Conservation (phyloP, 2,888 invertebrate genomes). For the Drosophila putrida region DNA sequence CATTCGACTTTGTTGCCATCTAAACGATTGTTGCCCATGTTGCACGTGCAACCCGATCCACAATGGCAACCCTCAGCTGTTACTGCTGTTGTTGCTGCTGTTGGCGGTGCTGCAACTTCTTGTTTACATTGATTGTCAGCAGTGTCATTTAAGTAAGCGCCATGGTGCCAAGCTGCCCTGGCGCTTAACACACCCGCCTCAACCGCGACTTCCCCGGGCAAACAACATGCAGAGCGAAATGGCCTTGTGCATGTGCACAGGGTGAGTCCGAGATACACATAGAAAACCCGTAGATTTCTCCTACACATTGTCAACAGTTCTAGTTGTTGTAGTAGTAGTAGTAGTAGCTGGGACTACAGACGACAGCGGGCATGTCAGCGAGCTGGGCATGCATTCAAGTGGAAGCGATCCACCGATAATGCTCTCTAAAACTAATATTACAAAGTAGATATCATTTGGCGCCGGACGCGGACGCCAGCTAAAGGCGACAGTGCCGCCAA, state of each 20-base stretch:
- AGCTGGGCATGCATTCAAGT: constrained; percentile 71
- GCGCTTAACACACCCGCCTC: constrained; percentile 39
- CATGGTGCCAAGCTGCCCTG: constrained; percentile 61
- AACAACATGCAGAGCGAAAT: constrained; percentile 45
- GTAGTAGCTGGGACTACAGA: constrained; percentile 18
- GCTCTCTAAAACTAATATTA: constrained; percentile 82
- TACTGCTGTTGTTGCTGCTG: constrained; percentile 16
- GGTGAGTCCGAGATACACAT: constrained; percentile 31
- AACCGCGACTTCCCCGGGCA: constrained; percentile 25
- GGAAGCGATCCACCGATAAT: constrained; percentile 82
- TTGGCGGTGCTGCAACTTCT: constrained; percentile 51
- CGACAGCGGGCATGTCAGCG: constrained; percentile 51
- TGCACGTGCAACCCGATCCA: constrained; percentile 35
- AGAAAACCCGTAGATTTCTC: constrained; percentile 42
- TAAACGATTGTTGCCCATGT: constrained; percentile 28
- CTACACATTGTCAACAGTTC: constrained; percentile 49
- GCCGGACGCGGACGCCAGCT: constrained; percentile 75
- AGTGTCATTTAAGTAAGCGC: constrained; percentile 77
- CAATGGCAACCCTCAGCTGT: constrained; percentile 24
- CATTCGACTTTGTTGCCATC: constrained; percentile 59
- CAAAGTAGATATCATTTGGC: constrained; percentile 83
- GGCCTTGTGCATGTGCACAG: constrained; percentile 60
- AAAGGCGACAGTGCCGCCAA: constrained; percentile 82
- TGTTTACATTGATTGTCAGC: constrained; percentile 76
- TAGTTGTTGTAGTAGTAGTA: too few species aligned